Evolutionary conservation across 2,113 vertebrate genomes (phyloP).

Genomic region (Callorhinus ursinus): DNA sequence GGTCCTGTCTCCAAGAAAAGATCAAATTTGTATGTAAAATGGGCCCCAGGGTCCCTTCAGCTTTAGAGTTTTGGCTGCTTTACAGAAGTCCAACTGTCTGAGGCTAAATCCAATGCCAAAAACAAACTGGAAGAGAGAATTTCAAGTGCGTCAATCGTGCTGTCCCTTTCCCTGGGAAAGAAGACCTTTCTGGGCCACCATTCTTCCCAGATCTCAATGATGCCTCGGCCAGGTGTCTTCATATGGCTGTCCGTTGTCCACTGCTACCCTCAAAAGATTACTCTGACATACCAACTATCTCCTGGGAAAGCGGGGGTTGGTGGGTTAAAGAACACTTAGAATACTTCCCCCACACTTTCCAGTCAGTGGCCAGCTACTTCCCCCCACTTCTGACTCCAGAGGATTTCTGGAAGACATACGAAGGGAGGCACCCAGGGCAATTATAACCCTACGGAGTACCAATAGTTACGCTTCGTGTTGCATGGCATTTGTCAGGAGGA

Average conservation of each 20-base stretch:
- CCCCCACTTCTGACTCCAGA: not conserved
- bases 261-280: not conserved
- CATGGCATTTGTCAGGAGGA: not conserved
- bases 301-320: not conserved
- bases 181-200: slow-evolving; percentile 17
- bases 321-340: not conserved
- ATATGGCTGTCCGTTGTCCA: not conserved
- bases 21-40: slow-evolving; percentile 77
- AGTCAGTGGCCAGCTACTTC: not conserved
- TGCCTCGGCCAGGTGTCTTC: not conserved
- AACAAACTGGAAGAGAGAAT: slow-evolving; percentile 57
- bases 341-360: not conserved
- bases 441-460: slow-evolving; percentile 28
- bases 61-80: slow-evolving; percentile 65
- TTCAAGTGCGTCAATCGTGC: slow-evolving; percentile 61
- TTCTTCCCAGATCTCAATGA: slow-evolving; percentile 42
- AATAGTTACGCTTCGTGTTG: not conserved
- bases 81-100: slow-evolving; percentile 70
- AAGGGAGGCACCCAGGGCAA: not conserved
- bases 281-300: not conserved
- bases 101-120: slow-evolving; percentile 65
- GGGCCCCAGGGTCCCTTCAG: slow-evolving; percentile 59
- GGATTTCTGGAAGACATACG: slow-evolving; percentile 44
- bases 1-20: slow-evolving; percentile 66
- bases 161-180: slow-evolving; percentile 47